These are phyloP conservation scores for Orbicella faveolata DNA, from an alignment of 64 coral and sea anemone species.

Conservation along the genomic window DNA sequence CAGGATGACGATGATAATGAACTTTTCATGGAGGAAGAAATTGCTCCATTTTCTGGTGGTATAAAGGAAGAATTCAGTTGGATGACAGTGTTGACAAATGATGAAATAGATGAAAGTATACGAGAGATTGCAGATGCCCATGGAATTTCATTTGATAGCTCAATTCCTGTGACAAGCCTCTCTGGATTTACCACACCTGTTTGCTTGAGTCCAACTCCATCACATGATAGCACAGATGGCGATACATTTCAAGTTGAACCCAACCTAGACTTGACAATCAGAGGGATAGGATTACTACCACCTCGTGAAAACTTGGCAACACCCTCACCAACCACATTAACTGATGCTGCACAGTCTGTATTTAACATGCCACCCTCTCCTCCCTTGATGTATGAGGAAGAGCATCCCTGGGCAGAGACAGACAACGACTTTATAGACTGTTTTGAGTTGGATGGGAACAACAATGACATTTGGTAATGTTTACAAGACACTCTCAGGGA, in stretches of 20 bases:
- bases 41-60: constrained; percentile 88
- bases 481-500: too few relatives aligned
- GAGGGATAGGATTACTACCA: constrained; percentile 74
- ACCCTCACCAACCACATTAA: constrained; percentile 81
- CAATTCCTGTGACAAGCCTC: constrained; percentile 30
- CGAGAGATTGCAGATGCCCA: constrained; percentile 89
- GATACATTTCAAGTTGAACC: constrained; percentile 75
- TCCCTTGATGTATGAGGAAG: constrained; percentile 80
- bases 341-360: constrained; percentile 73
- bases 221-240: constrained; percentile 56
- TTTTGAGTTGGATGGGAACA: constrained; percentile 81
- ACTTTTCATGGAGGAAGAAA: constrained; percentile 63
- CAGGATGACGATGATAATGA: constrained; percentile 61
- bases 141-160: constrained; percentile 77
- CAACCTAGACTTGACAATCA: constrained; percentile 80
- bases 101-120: constrained; percentile 89
- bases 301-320: constrained; percentile 68
- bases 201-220: constrained; percentile 71
- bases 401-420: constrained; percentile 88
- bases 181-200: neutral
- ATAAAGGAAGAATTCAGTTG: constrained; percentile 92
- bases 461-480: constrained; percentile 54
- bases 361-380: constrained; percentile 90
- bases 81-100: constrained; percentile 77
- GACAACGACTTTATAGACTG: constrained; percentile 56